Evolutionary conservation across 2,888 invertebrate genomes (phyloP).

Genomic region (Lagria hirta): DNA sequence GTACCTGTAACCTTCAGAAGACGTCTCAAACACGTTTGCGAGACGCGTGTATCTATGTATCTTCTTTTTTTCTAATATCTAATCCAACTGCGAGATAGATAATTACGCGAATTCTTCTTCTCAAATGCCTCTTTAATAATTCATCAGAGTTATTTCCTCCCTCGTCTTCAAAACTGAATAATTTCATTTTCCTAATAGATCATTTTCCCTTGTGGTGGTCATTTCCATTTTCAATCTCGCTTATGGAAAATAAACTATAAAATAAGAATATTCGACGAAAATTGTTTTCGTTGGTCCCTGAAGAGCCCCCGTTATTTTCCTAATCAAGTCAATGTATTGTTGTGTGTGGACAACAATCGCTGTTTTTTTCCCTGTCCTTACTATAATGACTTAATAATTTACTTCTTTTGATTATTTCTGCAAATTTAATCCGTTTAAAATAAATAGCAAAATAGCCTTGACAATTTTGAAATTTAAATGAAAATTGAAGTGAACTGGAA

Average conservation of each 20-base stretch:
- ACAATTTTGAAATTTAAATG: too few species aligned
- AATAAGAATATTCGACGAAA: too few species aligned
- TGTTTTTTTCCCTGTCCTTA: too few species aligned
- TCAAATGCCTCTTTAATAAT: constrained; percentile 13
- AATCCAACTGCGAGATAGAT: too few species aligned
- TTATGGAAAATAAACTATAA: too few species aligned
- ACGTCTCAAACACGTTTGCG: constrained; percentile 18
- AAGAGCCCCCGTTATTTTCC: constrained; percentile 4
- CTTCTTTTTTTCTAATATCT: constrained; percentile 14
- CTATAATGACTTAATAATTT: constrained; percentile 9
- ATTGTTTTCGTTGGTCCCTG: constrained; percentile 17
- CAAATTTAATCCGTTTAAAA: constrained; percentile 16
- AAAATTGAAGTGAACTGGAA: too few species aligned
- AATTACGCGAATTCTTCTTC: constrained; percentile 5
- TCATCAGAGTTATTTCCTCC: constrained; percentile 6
- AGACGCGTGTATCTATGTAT: constrained; percentile 18
- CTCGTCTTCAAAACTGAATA: too few species aligned
- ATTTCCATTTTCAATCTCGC: constrained; percentile 20
- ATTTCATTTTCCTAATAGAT: constrained; percentile 28
- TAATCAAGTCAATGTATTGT: background rate
- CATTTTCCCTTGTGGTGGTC: constrained; percentile 11
- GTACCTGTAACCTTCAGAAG: constrained; percentile 16
- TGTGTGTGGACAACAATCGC: background rate
- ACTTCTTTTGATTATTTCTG: constrained; percentile 6
- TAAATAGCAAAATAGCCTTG: constrained; percentile 20